Percentiles rank a stretch among this genome's conserved stretches.
These are phyloP conservation scores for Oxycera nigricornis DNA, from an alignment of 2,888 invertebrate species.

Conservation along the genomic window DNA sequence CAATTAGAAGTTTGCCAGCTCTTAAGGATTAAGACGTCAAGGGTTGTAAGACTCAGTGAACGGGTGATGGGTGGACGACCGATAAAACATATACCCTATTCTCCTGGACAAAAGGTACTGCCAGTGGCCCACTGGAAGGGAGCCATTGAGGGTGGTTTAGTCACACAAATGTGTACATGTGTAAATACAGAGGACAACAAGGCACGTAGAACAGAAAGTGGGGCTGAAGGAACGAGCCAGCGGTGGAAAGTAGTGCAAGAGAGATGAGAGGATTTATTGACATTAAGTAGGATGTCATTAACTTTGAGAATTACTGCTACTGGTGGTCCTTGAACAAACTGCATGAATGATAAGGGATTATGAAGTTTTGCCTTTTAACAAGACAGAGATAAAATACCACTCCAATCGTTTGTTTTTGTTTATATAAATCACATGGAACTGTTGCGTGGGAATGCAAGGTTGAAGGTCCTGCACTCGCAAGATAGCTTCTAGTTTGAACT, in stretches of 20 bases:
- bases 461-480: neutral
- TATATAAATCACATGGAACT: neutral
- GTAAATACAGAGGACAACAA: slow-evolving; percentile 24
- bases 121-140: neutral
- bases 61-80: slow-evolving; percentile 6
- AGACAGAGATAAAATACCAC: slow-evolving; percentile 26
- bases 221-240: neutral
- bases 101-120: neutral
- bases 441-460: slow-evolving; percentile 9
- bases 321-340: slow-evolving; percentile 13
- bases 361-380: slow-evolving; percentile 25
- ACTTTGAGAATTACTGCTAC: slow-evolving; percentile 27
- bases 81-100: slow-evolving; percentile 18
- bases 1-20: slow-evolving; percentile 36
- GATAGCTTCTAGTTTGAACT: neutral
- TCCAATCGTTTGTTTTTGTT: neutral
- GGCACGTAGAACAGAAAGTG: neutral
- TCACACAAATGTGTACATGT: slow-evolving; percentile 29
- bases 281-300: slow-evolving; percentile 38
- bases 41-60: slow-evolving; percentile 24
- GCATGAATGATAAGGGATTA: slow-evolving; percentile 25
- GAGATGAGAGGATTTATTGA: slow-evolving; percentile 34
- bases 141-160: neutral
- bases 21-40: slow-evolving; percentile 39
- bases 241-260: neutral